phyloP scores from a whole-genome alignment of 2,888 invertebrate species.

The Drosophila emarginata region DNA sequence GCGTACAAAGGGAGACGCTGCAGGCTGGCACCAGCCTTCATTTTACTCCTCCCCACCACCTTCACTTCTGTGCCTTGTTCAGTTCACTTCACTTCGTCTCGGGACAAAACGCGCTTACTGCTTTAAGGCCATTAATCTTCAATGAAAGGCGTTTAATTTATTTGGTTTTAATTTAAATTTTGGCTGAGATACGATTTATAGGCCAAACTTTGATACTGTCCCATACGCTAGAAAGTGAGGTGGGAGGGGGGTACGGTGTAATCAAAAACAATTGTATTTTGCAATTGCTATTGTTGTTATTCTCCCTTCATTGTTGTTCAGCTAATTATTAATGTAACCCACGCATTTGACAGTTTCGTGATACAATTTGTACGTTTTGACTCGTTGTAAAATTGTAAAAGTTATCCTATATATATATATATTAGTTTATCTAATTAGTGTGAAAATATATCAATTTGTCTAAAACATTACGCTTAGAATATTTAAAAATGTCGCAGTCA shows the following conservation, averaged over 20 bases:
- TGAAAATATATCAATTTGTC: conserved; percentile 1
- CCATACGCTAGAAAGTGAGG: conserved; percentile 37
- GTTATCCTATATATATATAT: not conserved
- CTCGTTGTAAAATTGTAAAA: not conserved
- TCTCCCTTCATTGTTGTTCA: conserved; percentile 30
- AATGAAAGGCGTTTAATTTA: conserved; percentile 79
- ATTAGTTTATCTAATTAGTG: conserved; percentile 1
- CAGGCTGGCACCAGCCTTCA: conserved; percentile 22
- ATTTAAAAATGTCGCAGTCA: not conserved
- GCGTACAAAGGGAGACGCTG: conserved; percentile 68
- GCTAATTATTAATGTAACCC: conserved; percentile 69
- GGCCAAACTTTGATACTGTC: conserved; percentile 70
- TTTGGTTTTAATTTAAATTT: conserved; percentile 78
- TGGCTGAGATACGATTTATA: conserved; percentile 71
- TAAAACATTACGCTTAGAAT: not conserved
- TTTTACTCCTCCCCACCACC: not conserved
- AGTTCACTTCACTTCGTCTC: conserved; percentile 13
- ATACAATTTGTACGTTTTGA: not conserved
- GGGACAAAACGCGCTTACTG: conserved; percentile 45
- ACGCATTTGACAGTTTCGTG: conserved; percentile 41
- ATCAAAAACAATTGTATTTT: conserved; percentile 18
- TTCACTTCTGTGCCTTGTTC: conserved; percentile 23
- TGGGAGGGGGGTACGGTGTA: not conserved
- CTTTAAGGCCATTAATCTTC: conserved; percentile 77
- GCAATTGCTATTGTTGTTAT: conserved; percentile 22